Conservation (phyloP, 2,888 invertebrate genomes). For the Ommatoiulus sabulosus region DNA sequence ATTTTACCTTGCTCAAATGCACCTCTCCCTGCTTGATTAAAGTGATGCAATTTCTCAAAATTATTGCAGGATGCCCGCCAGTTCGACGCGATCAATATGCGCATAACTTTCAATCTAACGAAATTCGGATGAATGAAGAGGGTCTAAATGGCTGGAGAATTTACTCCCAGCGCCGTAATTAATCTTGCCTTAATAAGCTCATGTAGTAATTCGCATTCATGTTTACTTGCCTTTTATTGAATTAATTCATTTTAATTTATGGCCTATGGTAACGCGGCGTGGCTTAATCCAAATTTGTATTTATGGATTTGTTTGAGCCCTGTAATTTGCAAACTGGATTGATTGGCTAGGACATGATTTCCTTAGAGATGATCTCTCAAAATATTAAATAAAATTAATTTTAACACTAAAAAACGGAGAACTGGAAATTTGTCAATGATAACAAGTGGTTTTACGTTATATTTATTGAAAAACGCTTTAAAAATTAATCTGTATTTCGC, state of each 20-base stretch:
- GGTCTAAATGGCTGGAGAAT: background rate
- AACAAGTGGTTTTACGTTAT: no score
- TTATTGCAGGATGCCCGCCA: background rate
- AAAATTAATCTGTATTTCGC: no score
- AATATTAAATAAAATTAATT: background rate
- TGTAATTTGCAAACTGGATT: background rate
- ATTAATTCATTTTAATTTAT: constrained; percentile 33
- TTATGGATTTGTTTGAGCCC: background rate
- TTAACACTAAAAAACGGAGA: no score
- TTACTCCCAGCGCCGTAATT: background rate
- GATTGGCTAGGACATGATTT: background rate
- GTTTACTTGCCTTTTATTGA: constrained; percentile 30
- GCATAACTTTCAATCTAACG: background rate
- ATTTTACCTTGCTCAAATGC: no score
- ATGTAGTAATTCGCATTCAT: constrained; percentile 22
- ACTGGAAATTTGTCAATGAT: no score
- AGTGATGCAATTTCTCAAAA: background rate
- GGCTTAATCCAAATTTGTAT: constrained; percentile 32
- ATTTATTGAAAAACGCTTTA: no score
- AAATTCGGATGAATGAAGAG: background rate
- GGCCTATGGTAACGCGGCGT: background rate
- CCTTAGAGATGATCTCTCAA: background rate
- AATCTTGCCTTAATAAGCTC: background rate
- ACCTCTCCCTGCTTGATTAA: background rate
- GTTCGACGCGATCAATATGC: background rate